Evolutionary conservation across 2,888 invertebrate genomes (phyloP), one percentile per base, ranked within the genome.

Genomic region (Microlaimidae sp.): DNA sequence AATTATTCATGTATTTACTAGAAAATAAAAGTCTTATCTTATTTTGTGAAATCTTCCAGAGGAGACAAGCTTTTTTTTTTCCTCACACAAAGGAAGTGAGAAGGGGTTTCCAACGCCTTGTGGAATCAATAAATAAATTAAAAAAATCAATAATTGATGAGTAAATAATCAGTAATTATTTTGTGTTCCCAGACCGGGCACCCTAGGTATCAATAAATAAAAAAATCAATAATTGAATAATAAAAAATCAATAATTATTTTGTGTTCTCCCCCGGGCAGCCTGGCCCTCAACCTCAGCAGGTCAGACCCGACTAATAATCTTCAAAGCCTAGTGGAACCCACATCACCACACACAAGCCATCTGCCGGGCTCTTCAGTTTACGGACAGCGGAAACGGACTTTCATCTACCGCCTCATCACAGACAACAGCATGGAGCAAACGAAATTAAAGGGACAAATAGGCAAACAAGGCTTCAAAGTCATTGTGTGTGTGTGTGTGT

Each of bases 291-390:
- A 97, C 75, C 78, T 97, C 58, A n/a, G 85, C 92, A 23, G 92
- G 93, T 19, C 95, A 95, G 0, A 95, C 92, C 73, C 78, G 97
- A 29, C 95, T 95, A 3, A 83, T 93, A 42, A 90, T 97, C 49
- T 83, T 95, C 66, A 95, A 97, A 71, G 93, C 95, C 17, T 90
- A 89, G 40, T 97, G 95, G 93, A 97, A 97, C 75, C 95, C 95
- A 1, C 95, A 95, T 69, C 95, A 97, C 58, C 75, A 76, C 62
- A 65, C 65, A 0, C 89, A 89, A 75, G 95, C 95, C 28, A 92
- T 97, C 17, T 95, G 95, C 71, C 77, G 95, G 61, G 90, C 95
- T 24, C 62, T 57, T 46, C 58, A 62, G n/a, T n/a, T 2, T 93
- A 92, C 68, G 95, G 95, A 0, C 95, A 97, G 72, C 79, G 79